phyloP scores from a whole-genome alignment of 2,888 invertebrate genomes.

The Metopia argyrocephala region DNA sequence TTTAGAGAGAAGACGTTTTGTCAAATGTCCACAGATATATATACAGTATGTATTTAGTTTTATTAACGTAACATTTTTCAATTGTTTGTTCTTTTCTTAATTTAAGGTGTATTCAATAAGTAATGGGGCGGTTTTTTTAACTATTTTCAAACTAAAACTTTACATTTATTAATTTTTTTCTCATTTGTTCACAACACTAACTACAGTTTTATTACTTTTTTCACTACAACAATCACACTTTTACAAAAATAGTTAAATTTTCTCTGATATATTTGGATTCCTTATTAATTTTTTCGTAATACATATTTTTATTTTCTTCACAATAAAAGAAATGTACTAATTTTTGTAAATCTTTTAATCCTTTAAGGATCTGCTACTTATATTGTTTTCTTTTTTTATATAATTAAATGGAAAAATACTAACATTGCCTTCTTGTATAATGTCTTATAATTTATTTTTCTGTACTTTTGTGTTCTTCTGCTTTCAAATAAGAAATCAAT shows the following conservation, averaged over 20 bases:
- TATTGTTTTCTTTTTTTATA: not conserved
- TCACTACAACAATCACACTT: constrained; percentile 62
- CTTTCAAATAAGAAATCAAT: not conserved
- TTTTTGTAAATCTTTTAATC: not conserved
- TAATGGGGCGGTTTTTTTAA: not conserved
- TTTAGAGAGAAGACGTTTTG: no score
- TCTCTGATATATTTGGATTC: constrained; percentile 42
- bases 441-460: not conserved
- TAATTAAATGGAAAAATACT: not conserved
- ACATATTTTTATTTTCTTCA: not conserved
- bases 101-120: not conserved
- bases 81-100: not conserved
- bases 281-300: not conserved
- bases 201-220: constrained; percentile 32
- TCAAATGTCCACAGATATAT: no score
- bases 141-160: not conserved
- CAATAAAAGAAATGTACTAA: not conserved
- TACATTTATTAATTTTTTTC: constrained; percentile 6
- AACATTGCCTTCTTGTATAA: not conserved
- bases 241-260: constrained; percentile 62
- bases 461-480: not conserved
- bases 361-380: not conserved
- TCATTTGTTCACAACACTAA: constrained; percentile 47
- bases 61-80: not conserved
- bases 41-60: no score